Evolutionary conservation across 2,113 vertebrate genomes (phyloP).

Genomic region (Glaucidium brasilianum): DNA sequence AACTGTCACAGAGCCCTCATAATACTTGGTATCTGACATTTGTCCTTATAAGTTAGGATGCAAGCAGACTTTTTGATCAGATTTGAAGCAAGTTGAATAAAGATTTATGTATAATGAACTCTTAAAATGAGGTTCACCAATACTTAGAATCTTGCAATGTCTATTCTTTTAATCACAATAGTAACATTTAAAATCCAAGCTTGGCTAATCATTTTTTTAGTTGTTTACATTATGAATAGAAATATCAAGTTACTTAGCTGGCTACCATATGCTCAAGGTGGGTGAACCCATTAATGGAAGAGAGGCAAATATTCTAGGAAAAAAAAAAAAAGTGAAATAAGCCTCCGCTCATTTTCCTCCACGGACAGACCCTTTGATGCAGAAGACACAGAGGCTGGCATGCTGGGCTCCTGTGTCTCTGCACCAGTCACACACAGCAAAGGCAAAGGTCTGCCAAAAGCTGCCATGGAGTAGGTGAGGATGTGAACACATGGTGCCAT

Average conservation of each 20-base stretch:
- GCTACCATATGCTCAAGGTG: neutral
- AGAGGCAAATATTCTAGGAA: neutral
- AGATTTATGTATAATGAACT: neutral
- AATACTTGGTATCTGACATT: neutral
- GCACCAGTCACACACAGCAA: neutral
- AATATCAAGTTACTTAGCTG: neutral
- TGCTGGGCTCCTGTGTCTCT: rapidly evolving
- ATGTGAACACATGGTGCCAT: neutral
- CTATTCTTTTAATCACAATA: neutral
- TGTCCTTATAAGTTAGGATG: neutral
- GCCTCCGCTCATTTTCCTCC: neutral
- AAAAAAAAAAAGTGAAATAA: neutral
- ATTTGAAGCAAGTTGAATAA: neutral
- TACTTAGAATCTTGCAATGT: neutral
- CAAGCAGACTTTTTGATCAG: neutral
- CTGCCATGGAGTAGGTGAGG: neutral
- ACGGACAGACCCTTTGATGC: rapidly evolving
- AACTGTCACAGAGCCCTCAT: neutral
- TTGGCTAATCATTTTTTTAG: neutral
- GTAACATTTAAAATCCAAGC: neutral
- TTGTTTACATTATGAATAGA: neutral
- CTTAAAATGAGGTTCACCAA: neutral
- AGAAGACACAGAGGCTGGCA: rapidly evolving
- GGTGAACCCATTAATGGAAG: neutral
- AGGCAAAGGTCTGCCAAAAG: neutral